Base-by-base conservation (phyloP, 1,140 invertebrate species). In the Rhynchophorus ferrugineus region DNA sequence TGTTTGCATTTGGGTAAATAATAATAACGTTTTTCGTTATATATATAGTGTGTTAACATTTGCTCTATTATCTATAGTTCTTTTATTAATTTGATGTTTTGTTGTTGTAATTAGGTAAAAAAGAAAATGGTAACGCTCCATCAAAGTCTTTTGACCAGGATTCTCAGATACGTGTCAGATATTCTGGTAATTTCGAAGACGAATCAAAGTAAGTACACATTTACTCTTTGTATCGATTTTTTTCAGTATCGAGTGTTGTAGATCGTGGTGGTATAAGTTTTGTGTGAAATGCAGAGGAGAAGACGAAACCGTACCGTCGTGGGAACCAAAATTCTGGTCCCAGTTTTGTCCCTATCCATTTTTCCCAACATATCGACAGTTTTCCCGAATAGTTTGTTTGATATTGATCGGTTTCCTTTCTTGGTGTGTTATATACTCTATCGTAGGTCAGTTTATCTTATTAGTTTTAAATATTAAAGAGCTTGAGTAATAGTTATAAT, bases 301-400 rank as follows among this genome's bases (percentile, higher is more conserved):
- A 60, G 84, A 58, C 13, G 84, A 87, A 57, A 64, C 75, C 1
- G 75, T 76, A 9, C 79, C 83, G 6, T 82, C 85, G 11, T 89
- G 85, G 85, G 83, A 88, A 63, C 87, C 87, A 2, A 70, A 78
- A 0, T 73, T 79, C 44, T 89, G 86, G 85, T 77, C 79, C 55
- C 79, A 77, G 67, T 70, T 85, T 50, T 89, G 85, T 63, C 87
- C 87, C 0, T 85, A 85, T 61, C 87, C 87, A 14, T 79, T 89
- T 62, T 89, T 85, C 62, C 85, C 85, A 3, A 83, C 83, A 1
- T 89, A 86, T 66, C 74, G 85, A 44, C 84, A 86, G 64, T 82
- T 88, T 61, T 83, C 86, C 2, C 75, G 86, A 42, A 71, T 85
- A 1, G 35, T 87, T 18, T 78, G 83, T 34, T 70, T 87, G 7